Percentiles rank a stretch among this genome's conserved stretches.
phyloP scores from a whole-genome alignment of 2,888 invertebrate species.

The Athetis lepigone region DNA sequence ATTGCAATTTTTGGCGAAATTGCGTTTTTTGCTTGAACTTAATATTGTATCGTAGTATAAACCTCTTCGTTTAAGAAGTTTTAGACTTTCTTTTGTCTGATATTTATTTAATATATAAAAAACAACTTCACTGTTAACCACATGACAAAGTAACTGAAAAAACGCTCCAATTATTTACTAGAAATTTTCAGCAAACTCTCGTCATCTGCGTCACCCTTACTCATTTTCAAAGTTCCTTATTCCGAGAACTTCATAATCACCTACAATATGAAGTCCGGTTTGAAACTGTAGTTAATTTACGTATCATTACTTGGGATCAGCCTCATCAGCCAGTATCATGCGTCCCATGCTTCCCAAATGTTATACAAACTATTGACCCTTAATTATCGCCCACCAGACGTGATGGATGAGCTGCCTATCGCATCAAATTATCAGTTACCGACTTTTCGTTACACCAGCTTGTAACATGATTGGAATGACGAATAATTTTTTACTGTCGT shows the following conservation, averaged over 20 bases:
- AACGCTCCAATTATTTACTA: not conserved
- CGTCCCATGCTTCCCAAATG: conserved; percentile 25
- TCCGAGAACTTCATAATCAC: not conserved
- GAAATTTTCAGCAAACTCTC: too few species aligned
- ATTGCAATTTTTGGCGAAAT: too few species aligned
- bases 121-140: too few species aligned
- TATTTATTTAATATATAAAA: too few species aligned
- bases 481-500: too few species aligned
- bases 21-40: too few species aligned
- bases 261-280: conserved; percentile 9
- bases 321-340: conserved; percentile 26
- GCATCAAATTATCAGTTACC: conserved; percentile 56
- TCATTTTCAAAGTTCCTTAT: not conserved
- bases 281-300: conserved; percentile 32
- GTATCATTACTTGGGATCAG: conserved; percentile 37
- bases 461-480: too few species aligned
- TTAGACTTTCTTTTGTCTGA: too few species aligned
- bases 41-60: too few species aligned
- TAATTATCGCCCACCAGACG: conserved; percentile 45
- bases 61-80: too few species aligned
- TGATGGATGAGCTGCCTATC: conserved; percentile 64
- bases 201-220: not conserved
- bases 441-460: too few species aligned
- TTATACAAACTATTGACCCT: conserved; percentile 42
- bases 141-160: not conserved